phyloP scores from a whole-genome alignment of 2,797 vertebrate genomes.

The Tenualosa thibaudeaui region DNA sequence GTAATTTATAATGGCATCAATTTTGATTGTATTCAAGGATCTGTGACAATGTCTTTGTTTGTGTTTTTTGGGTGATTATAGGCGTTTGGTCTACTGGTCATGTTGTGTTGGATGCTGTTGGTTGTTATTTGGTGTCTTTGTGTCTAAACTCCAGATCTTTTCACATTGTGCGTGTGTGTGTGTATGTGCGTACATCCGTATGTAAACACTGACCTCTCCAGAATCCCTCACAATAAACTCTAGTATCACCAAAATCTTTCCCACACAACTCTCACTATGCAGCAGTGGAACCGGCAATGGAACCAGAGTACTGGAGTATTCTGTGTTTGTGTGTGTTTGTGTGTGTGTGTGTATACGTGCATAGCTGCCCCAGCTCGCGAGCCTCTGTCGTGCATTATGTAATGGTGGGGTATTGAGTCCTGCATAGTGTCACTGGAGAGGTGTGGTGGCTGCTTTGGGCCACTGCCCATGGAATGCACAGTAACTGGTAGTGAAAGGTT shows the following conservation, averaged over 20 bases:
- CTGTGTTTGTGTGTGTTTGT: slow-evolving; percentile 1
- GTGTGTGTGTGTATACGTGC: background rate
- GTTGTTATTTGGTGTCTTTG: background rate
- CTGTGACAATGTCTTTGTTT: too few relatives aligned
- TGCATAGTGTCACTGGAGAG: background rate
- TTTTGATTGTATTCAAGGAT: too few relatives aligned
- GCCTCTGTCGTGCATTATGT: background rate
- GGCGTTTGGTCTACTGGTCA: background rate
- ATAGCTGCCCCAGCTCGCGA: background rate
- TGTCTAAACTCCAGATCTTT: background rate
- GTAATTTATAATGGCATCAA: too few relatives aligned
- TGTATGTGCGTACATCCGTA: background rate
- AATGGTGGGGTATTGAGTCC: background rate
- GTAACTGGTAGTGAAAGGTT: background rate
- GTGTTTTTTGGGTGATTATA: too few relatives aligned
- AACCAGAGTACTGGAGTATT: background rate
- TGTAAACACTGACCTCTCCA: background rate
- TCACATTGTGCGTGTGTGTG: background rate
- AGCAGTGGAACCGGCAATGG: background rate
- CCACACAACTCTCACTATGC: background rate
- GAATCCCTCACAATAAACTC: background rate
- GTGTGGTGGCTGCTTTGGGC: background rate
- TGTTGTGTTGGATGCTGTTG: background rate
- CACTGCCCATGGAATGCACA: background rate
- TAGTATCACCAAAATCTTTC: slow-evolving; percentile 6